Conservation (phyloP, 2,888 invertebrate genomes). For the Ectobius pallidus region DNA sequence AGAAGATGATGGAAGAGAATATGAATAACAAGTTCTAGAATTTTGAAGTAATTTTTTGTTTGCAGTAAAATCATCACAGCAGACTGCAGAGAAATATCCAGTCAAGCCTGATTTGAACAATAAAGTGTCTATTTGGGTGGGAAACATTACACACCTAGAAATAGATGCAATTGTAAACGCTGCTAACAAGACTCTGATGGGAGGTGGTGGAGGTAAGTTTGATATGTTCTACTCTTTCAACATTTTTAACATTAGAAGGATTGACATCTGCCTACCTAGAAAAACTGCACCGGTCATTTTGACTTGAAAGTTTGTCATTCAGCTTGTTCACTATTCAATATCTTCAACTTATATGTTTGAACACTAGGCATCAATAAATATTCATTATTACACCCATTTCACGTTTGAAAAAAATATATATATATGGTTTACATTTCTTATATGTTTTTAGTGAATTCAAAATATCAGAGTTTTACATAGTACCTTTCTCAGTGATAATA, state of each 20-base stretch:
- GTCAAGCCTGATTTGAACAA: conserved; percentile 59
- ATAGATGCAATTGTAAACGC: conserved; percentile 91
- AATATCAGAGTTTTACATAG: too few species aligned
- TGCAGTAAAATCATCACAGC: too few species aligned
- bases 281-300: too few species aligned
- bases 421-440: too few species aligned
- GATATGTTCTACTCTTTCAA: not conserved
- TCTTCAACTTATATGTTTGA: not conserved
- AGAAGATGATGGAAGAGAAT: too few species aligned
- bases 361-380: too few species aligned
- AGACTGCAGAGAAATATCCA: not conserved
- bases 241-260: too few species aligned
- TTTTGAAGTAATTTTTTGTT: not conserved
- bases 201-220: conserved; percentile 76
- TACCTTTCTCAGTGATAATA: too few species aligned
- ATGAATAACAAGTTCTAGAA: too few species aligned
- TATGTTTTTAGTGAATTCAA: too few species aligned
- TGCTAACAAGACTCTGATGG: conserved; percentile 75
- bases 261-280: not conserved
- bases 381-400: too few species aligned
- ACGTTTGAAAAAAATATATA: too few species aligned
- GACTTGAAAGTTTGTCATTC: not conserved
- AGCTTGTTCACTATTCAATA: not conserved
- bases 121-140: conserved; percentile 72
- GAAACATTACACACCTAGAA: conserved; percentile 84